A percentile compares a stretch with the other conserved stretches of the same genome.
These are phyloP conservation scores for Enteromius treurensis DNA, from an alignment of 2,797 vertebrate species.

Conservation along the genomic window DNA sequence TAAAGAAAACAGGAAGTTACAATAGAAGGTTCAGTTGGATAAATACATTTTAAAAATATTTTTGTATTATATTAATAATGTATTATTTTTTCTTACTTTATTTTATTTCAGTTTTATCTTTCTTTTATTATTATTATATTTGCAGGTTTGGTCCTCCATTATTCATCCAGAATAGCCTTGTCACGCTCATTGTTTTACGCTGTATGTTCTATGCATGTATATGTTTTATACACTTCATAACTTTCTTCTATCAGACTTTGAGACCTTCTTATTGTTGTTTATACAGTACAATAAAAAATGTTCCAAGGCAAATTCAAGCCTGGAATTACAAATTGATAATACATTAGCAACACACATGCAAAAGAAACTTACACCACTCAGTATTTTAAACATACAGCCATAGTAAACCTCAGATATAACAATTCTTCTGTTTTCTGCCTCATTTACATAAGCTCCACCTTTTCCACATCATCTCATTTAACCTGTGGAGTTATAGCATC, in stretches of 20 bases:
- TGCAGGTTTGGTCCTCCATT: background rate
- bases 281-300: background rate
- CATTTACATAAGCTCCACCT: slow-evolving; percentile 38
- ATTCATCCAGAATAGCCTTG: background rate
- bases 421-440: background rate
- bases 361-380: background rate
- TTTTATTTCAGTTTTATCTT: background rate
- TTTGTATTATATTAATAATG: background rate
- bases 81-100: background rate
- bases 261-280: background rate
- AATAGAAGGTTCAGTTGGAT: background rate
- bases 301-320: background rate
- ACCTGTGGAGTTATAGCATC: slow-evolving; percentile 8
- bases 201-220: background rate
- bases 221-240: background rate
- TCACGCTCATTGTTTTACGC: background rate
- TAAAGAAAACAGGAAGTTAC: background rate
- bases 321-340: background rate
- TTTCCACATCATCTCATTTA: background rate
- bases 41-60: background rate
- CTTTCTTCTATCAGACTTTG: background rate
- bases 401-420: background rate
- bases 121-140: background rate
- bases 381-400: background rate
- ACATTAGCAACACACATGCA: background rate